Evolutionary conservation across 2,888 invertebrate species (phyloP), one percentile per base, ranked within the genome.

Genomic region (Gastrophysa polygoni): DNA sequence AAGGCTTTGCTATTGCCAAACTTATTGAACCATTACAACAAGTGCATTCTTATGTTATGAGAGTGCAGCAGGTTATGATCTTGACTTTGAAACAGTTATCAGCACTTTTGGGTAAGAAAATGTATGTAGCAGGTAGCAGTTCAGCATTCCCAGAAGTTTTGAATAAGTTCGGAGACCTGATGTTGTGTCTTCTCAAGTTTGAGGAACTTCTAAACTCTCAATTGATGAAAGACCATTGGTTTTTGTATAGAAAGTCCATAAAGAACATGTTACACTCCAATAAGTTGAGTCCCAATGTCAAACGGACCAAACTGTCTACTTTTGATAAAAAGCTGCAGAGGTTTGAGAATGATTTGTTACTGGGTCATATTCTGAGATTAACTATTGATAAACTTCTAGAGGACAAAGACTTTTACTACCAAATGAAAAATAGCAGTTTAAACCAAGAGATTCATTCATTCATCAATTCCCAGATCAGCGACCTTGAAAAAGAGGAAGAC

Each of bases 1-100:
- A 75, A 63, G 70, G 74, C 57, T 64, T 74, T 71, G 78, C 81
- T 70, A 82, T 88, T 61, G 83, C 85, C 68, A 78, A 80, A 48
- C 83, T 87, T 64, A 84, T 89, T 73, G 86, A 87, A 70, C 83
- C 86, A 59, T 82, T 89, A 72, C 89, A 89, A 74, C 78, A 83
- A 64, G 80, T 94, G 54, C 87, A 87, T 69, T 87, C 88, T 72
- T 90, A 91, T 81, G 82, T 90, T 0, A 84, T 85, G 57, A 86
- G 92, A 34, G 89, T 90, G 72, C 87, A 91, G 77, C 87, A 90
- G 66, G 88, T 93, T 1, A 84, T 90, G 0, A 85, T 85, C 58
- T 89, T 91, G 78, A 82, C 93, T 11, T 84, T 94, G 68, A 86
- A 86, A 63, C 95, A 96, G 82, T 81, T 95, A 51, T 87, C 89